Base-by-base conservation (phyloP, 1,140 invertebrate genomes). In the Andrena cerasifolii region DNA sequence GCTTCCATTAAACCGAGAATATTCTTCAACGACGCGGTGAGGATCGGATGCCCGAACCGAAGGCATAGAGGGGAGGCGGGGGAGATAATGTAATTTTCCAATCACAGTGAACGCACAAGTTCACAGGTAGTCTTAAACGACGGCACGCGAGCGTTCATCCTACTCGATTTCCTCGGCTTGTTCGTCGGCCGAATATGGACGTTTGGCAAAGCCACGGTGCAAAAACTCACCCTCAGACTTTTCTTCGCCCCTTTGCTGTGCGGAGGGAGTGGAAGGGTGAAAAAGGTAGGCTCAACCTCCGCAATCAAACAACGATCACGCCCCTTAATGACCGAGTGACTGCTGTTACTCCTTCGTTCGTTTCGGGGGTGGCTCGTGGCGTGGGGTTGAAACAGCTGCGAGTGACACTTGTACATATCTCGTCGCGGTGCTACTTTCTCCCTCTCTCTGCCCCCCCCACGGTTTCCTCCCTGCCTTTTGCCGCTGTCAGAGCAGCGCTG, bases 261-360 rank as follows among this genome's bases (percentile, higher is more conserved):
- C 8, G 21, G 14, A 31, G 18, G 16, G 31, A 65, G 49, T 56
- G 58, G 58, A 47, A 26, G 49, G 31, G 77, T 47, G 67, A 53
- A 51, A 70, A 63, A 83, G 70, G 63, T 63, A 83, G 66, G 82
- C 51, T 78, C 82, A 51, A 59, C 76, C 82, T 86, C 82, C 61
- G 78, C 82, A 84, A 87, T 87, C 85, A 86, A 87, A 88, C 84
- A 77, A 79, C 85, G 81, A 88, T 87, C 87, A 86, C 84, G 76
- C 84, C 83, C 87, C 82, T 79, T 86, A 88, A 88, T 88, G 87
- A 86, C 86, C 77, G 82, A 88, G 82, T 83, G 86, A 86, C 82
- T 85, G 84, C 78, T 78, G 80, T 80, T 83, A 79, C 86, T 86
- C 73, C 84, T 86, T 67, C 71, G 78, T 75, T 78, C 84, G 74